These are phyloP conservation scores for Bergia sp. DNA, from an alignment of 92 coral and sea anemone species.

Conservation along the genomic window DNA sequence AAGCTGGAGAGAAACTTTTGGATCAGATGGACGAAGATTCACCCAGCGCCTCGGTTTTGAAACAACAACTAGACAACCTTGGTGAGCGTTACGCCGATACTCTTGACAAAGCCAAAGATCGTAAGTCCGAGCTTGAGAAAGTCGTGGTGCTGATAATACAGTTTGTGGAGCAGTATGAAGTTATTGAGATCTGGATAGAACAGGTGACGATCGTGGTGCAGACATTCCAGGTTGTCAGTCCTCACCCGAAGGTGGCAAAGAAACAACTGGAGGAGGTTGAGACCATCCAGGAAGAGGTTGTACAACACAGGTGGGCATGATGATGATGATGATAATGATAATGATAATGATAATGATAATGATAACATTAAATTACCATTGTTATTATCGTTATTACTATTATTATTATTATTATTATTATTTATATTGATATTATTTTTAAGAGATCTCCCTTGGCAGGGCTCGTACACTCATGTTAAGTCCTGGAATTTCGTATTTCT, in stretches of 20 bases:
- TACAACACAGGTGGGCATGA: slow-evolving; percentile 57
- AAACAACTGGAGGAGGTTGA: slow-evolving; percentile 87
- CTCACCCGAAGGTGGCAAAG: slow-evolving; percentile 75
- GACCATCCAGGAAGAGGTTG: slow-evolving; percentile 73
- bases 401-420: too few relatives aligned
- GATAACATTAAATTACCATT: too few relatives aligned
- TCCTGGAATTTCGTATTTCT: too few relatives aligned
- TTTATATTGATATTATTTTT: too few relatives aligned
- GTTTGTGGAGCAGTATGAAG: slow-evolving; percentile 84
- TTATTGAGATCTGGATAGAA: slow-evolving; percentile 83
- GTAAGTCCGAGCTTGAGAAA: slow-evolving; percentile 72
- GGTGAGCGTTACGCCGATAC: slow-evolving; percentile 62
- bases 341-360: too few relatives aligned
- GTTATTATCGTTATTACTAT: too few relatives aligned
- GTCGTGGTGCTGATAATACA: slow-evolving; percentile 70
- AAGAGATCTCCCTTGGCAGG: too few relatives aligned
- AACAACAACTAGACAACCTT: slow-evolving; percentile 68
- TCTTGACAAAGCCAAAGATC: slow-evolving; percentile 68
- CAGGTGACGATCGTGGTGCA: slow-evolving; percentile 74
- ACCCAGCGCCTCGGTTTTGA: slow-evolving; percentile 70
- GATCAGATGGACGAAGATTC: slow-evolving; percentile 81
- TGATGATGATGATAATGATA: neutral
- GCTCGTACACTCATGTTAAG: too few relatives aligned
- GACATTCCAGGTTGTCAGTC: slow-evolving; percentile 68
- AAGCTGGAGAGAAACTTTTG: slow-evolving; percentile 72